These are phyloP conservation scores for Saxidomus purpurata DNA, from an alignment of 1,140 invertebrate species.

Conservation along the genomic window DNA sequence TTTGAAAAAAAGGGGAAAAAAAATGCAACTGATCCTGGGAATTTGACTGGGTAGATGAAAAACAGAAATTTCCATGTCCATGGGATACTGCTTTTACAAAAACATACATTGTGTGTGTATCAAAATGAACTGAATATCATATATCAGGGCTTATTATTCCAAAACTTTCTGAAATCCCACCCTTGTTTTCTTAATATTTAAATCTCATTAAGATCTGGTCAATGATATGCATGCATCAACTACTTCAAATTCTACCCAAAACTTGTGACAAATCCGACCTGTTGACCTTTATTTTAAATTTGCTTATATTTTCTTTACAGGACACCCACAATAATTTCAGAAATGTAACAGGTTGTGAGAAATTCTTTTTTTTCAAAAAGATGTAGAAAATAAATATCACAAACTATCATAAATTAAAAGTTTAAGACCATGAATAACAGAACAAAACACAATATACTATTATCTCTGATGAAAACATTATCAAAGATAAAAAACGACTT, in stretches of 20 bases:
- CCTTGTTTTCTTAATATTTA: constrained; percentile 26
- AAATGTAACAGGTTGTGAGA: no score
- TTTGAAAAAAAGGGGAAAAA: no score
- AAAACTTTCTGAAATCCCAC: constrained; percentile 12
- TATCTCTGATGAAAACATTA: no score
- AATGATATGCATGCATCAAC: neutral
- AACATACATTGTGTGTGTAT: neutral
- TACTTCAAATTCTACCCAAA: neutral
- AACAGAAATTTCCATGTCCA: no score
- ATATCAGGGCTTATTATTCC: neutral
- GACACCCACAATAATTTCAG: neutral
- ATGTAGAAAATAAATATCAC: no score
- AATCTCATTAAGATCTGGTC: constrained; percentile 11
- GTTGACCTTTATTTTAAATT: neutral
- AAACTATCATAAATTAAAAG: no score
- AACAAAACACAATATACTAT: no score
- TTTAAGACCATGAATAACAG: no score
- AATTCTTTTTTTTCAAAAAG: no score
- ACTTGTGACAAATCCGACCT: neutral
- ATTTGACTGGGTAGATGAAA: no score
- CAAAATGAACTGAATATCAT: neutral
- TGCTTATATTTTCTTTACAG: neutral
- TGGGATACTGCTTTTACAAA: neutral
- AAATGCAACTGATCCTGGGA: no score
- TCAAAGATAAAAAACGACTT: no score